These are phyloP conservation scores for Gallirallus australis DNA, from an alignment of 2,797 vertebrate species.

Conservation along the genomic window DNA sequence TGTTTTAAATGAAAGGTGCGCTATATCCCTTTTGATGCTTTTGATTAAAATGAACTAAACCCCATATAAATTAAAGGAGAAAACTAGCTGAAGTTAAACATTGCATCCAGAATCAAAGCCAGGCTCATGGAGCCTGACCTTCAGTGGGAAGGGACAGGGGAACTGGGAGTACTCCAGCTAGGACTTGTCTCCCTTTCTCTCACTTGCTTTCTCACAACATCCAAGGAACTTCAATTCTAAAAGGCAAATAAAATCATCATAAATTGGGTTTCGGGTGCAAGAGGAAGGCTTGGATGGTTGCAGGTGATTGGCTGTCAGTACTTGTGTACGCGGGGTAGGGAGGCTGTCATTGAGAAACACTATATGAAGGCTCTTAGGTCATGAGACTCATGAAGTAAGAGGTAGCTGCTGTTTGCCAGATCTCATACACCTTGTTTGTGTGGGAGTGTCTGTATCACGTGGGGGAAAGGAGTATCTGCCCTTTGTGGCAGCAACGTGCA, in stretches of 20 bases:
- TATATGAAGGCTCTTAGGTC: conserved; percentile 31
- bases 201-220: conserved; percentile 43
- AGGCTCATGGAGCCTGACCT: conserved; percentile 38
- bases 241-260: not conserved
- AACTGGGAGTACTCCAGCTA: conserved; percentile 10
- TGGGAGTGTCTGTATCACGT: not conserved
- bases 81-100: conserved; percentile 67
- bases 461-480: not conserved
- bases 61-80: conserved; percentile 73
- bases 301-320: conserved; percentile 8
- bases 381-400: not conserved
- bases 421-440: not conserved
- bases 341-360: conserved; percentile 68
- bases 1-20: conserved; percentile 87
- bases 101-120: conserved; percentile 53
- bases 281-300: conserved; percentile 5
- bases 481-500: not conserved
- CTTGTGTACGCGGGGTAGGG: not conserved
- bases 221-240: conserved; percentile 29
- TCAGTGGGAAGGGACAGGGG: conserved; percentile 43
- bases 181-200: conserved; percentile 23
- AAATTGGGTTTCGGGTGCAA: conserved; percentile 4
- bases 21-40: conserved; percentile 85
- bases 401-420: conserved; percentile 13
- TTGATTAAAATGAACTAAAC: conserved; percentile 76